Base-by-base conservation (phyloP, 2,113 vertebrate species). In the Meleagris gallopavo region DNA sequence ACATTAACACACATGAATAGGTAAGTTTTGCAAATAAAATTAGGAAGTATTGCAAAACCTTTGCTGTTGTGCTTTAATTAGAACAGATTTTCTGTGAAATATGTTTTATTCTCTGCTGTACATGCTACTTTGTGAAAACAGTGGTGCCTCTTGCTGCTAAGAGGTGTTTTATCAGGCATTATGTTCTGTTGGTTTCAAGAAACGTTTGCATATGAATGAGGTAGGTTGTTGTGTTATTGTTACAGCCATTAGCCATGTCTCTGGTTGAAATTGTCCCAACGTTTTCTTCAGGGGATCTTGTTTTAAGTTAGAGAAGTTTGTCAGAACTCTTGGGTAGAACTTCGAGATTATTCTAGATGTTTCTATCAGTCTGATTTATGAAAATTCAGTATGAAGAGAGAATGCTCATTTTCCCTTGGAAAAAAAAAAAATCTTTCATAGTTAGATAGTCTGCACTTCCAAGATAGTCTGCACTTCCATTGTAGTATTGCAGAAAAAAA, bases 1-100 rank as follows among this genome's bases (percentile, higher is more conserved):
- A 99, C 99, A 9, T 97, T 99, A 94, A 99, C 99, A 92, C 99
- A 99, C 96, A 99, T 99, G 99, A 99, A 99, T 98, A 99, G 99
- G 99, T 99, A 96, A 95, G 97, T 94, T 93, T 89, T 86, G 41
- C 78, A 82, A 32, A 82, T 46, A 61, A 88, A 88, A 24, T 71
- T n/a, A 25, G 16, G 40, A 85, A 43, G 7, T 75, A 45, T 75
- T 91, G 25, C 36, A 54, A 73, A 55, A 3, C 5, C 7, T 67
- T 13, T 2, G 5, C 72, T 77, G 10, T 48, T 50, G 18, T 27
- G 7, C 52, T 86, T 91, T 77, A 69, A 54, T 32, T 73, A 83
- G 93, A 58, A 24, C 17, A 15, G 12, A 57, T 1, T 1, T 70
- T 95, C 81, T 82, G 3, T 21, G 40, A 3, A 36, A 22, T 84